These are phyloP conservation scores for Therioaphis trifolii DNA, from an alignment of 2,888 invertebrate genomes.

Conservation along the genomic window DNA sequence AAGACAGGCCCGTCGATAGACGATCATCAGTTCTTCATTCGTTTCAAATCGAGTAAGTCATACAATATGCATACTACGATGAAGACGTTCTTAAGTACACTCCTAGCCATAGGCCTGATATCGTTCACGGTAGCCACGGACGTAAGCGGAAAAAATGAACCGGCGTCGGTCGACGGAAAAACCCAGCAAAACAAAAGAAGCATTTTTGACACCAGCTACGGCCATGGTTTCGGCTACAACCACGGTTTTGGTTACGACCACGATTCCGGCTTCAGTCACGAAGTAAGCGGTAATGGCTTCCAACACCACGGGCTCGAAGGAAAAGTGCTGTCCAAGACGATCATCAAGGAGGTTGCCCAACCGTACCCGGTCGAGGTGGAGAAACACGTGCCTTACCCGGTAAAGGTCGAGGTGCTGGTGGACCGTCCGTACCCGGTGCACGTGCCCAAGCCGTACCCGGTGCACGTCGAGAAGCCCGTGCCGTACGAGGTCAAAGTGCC, in stretches of 20 bases:
- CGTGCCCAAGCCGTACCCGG: conserved; percentile 79
- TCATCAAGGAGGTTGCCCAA: conserved; percentile 64
- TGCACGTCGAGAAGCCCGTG: conserved; percentile 76
- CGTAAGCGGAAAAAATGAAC: too few relatives aligned
- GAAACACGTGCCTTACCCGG: conserved; percentile 67
- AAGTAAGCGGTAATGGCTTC: too few relatives aligned
- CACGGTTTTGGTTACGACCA: conserved; percentile 57
- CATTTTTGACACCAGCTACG: conserved; percentile 65
- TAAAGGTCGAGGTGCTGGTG: conserved; percentile 66
- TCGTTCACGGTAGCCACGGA: too few relatives aligned
- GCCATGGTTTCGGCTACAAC: conserved; percentile 19
- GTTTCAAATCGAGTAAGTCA: too few relatives aligned
- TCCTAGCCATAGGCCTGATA: too few relatives aligned
- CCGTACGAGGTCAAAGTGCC: conserved; percentile 78
- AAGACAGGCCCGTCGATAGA: too few relatives aligned
- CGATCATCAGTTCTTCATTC: too few relatives aligned
- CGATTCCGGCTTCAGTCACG: background rate
- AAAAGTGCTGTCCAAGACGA: conserved; percentile 63
- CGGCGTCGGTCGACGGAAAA: too few relatives aligned
- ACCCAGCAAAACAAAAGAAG: conserved; percentile 64
- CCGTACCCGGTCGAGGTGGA: conserved; percentile 67
- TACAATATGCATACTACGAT: too few relatives aligned
- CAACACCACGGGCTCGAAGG: conserved; percentile 66
- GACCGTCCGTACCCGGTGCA: conserved; percentile 70
- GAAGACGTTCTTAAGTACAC: too few relatives aligned